Evolutionary conservation across 92 coral and sea anemone species (phyloP).

Genomic region (Porites cylindrica): DNA sequence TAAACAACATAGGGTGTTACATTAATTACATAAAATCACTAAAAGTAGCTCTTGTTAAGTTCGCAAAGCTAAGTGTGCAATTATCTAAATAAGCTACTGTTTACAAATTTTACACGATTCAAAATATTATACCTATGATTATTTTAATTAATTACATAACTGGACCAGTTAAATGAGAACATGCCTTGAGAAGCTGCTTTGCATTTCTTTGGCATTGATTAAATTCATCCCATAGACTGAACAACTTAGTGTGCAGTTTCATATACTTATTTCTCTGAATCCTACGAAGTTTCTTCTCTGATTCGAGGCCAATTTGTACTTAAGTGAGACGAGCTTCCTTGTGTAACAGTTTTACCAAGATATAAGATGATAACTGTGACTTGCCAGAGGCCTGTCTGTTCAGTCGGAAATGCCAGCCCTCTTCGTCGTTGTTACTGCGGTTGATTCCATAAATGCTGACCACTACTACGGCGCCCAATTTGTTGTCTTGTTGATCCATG

Average conservation of each 20-base stretch:
- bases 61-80: not conserved
- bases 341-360: constrained; percentile 37
- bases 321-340: constrained; percentile 17
- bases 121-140: too few species aligned
- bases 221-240: constrained; percentile 28
- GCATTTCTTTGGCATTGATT: not conserved
- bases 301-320: constrained; percentile 37
- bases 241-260: constrained; percentile 19
- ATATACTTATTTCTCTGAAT: constrained; percentile 31
- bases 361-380: constrained; percentile 44
- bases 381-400: constrained; percentile 48
- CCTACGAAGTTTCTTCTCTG: constrained; percentile 35
- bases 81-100: too few species aligned
- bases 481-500: constrained; percentile 16
- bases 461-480: constrained; percentile 33
- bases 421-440: constrained; percentile 44
- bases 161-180: constrained; percentile 29
- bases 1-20: too few species aligned
- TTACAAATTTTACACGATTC: too few species aligned
- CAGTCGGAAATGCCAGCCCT: constrained; percentile 57
- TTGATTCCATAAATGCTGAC: constrained; percentile 20
- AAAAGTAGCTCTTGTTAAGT: too few species aligned
- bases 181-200: constrained; percentile 38
- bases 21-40: too few species aligned
- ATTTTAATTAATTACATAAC: not conserved